These are phyloP conservation scores for Limnephilus rhombicus DNA, from an alignment of 2,888 invertebrate genomes.

Conservation along the genomic window DNA sequence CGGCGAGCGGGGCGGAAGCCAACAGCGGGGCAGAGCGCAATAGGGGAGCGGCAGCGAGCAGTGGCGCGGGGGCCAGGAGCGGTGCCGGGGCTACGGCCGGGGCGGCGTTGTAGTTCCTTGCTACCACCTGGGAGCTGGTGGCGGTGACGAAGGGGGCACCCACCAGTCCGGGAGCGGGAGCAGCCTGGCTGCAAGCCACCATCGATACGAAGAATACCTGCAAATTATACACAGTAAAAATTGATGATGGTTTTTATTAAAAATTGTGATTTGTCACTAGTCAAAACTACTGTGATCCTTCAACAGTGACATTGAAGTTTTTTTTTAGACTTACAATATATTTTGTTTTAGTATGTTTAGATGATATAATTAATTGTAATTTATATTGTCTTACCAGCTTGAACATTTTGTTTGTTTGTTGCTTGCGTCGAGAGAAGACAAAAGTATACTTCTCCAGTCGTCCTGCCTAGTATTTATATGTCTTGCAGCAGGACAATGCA, in stretches of 20 bases:
- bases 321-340: neutral
- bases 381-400: constrained; percentile 66
- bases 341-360: too few relatives aligned
- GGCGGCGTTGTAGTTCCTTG: constrained; percentile 75
- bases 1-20: constrained; percentile 59
- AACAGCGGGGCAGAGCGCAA: constrained; percentile 63
- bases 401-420: constrained; percentile 66
- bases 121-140: constrained; percentile 77
- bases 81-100: constrained; percentile 70
- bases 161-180: constrained; percentile 58
- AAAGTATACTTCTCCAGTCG: constrained; percentile 25
- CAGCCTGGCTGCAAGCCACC: constrained; percentile 60
- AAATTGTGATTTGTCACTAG: neutral
- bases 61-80: constrained; percentile 53
- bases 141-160: constrained; percentile 73
- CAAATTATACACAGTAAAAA: neutral
- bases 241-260: too few relatives aligned
- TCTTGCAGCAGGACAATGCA: constrained; percentile 27
- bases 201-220: constrained; percentile 62
- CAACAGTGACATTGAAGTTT: neutral
- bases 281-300: neutral
- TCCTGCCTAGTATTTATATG: constrained; percentile 51
- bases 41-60: constrained; percentile 69
- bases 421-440: constrained; percentile 39
- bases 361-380: too few relatives aligned